Evolutionary conservation across 2,888 invertebrate species (phyloP).

Genomic region (Phytoseiulus persimilis): DNA sequence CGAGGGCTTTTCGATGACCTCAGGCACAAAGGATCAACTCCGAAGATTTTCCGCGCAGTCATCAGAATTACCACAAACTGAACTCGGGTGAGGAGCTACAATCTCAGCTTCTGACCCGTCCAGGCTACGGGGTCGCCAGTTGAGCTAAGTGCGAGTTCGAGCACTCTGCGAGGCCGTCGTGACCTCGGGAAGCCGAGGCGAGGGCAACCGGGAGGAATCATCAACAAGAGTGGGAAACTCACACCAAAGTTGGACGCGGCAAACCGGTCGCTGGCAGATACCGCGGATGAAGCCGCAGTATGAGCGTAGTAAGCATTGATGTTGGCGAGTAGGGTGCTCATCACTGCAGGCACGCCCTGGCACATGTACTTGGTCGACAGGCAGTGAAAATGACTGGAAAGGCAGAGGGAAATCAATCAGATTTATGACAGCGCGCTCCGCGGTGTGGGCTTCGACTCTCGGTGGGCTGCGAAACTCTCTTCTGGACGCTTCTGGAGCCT

Average conservation of each 20-base stretch:
- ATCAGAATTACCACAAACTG: not conserved
- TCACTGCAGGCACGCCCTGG: slow-evolving; percentile 96
- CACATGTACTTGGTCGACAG: slow-evolving; percentile 97
- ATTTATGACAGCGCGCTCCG: not conserved
- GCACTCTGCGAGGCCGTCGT: too few relatives aligned
- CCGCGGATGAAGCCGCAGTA: slow-evolving; percentile 92
- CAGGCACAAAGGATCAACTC: not conserved
- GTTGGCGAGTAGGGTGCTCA: slow-evolving; percentile 96
- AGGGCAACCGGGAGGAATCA: too few relatives aligned
- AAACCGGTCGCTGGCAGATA: slow-evolving; percentile 96
- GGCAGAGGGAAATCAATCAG: slow-evolving; percentile 37
- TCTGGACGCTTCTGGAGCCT: not conserved
- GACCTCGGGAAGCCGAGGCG: too few relatives aligned
- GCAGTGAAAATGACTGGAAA: slow-evolving; percentile 90
- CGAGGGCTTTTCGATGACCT: not conserved
- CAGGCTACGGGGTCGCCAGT: not conserved
- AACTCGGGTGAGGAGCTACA: not conserved
- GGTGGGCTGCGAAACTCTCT: not conserved
- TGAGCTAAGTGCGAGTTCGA: too few relatives aligned
- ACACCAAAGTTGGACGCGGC: slow-evolving; percentile 99
- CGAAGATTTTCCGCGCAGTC: not conserved
- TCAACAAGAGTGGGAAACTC: slow-evolving; percentile 49
- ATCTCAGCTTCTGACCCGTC: not conserved
- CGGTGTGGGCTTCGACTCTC: not conserved
- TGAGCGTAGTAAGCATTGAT: slow-evolving; percentile 99